Evolutionary conservation across 2,888 invertebrate species (phyloP), one percentile per base, ranked within the genome.

Genomic region (Cybosia mesomella): DNA sequence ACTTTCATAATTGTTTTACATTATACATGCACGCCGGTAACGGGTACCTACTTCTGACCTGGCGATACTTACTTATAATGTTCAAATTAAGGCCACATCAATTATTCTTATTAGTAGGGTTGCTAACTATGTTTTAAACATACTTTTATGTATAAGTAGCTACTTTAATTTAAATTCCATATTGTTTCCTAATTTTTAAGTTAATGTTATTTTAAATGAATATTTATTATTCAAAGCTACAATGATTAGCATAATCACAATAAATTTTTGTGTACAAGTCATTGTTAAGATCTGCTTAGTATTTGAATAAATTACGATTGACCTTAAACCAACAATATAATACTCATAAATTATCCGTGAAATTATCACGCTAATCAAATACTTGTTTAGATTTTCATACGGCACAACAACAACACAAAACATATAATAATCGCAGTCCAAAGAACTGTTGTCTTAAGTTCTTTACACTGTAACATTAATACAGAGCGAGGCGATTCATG

Each of bases 301-400:
- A 49, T n/a, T 49, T 18, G 49, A n/a, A 49, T 49, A 49, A n/a
- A 49, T n/a, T 49, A n/a, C 49, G n/a, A n/a, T 49, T 49, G 49
- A n/a, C 49, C 49, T 49, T 49, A n/a, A 28, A 49, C 49, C n/a
- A 49, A n/a, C n/a, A 49, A 8, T 49, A 49, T 49, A 49, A n/a
- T 49, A n/a, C 18, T 49, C 9, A 49, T 49, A n/a, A 49, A 49
- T n/a, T 49, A 49, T 18, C n/a, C n/a, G 49, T n/a, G 2, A 49
- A 49, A 49, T 49, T n/a, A 49, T n/a, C 9, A n/a, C n/a, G n/a
- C 49, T 49, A 49, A 7, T 49, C 9, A 49, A 49, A 5, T 49
- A 49, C n/a, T n/a, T n/a, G n/a, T n/a, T 49, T 49, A 49, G n/a
- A 49, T 49, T 49, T 49, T 49, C 43, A 49, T 49, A n/a, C 49